Evolutionary conservation across 1,140 invertebrate species (phyloP), one percentile per base, ranked within the genome.

Genomic region (Ceratosolen solmsi): DNA sequence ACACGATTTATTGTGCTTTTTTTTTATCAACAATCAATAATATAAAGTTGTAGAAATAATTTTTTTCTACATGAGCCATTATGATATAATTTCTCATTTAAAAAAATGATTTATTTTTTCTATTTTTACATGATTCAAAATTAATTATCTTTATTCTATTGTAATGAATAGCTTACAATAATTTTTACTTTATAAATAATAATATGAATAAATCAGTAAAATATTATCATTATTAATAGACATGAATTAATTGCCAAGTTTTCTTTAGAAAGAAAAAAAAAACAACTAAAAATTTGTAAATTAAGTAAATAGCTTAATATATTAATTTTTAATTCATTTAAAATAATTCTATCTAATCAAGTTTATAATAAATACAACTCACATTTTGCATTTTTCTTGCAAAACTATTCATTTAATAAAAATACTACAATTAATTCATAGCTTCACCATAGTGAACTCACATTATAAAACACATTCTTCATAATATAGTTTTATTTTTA

Each of bases 331-430:
- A 41, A 27, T 65, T 63, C 33, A 54, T 68, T 75, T 54, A 51
- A 74, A 56, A 65, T 25, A 81, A 76, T 70, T n/a, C 73, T 82
- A 71, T 70, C 74, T 82, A 82, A 77, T 71, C 0, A 77, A 82
- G 51, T 82, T 49, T 70, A 71, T 38, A 76, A 74, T 77, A 76
- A 77, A 77, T 77, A 76, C 54, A 82, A 82, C 63, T 82, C 22
- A 77, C 15, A 11, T 36, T 84, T 84, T 70, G 51, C 79, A 79
- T 63, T 71, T 73, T 74, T 75, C 72, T 75, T 83, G 49, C 68
- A 79, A 82, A 85, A 78, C 84, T 82, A 82, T 75, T 68, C 79
- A 71, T 70, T 84, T 83, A 86, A 86, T 85, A 86, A 86, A 86
- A 84, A 86, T 83, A 77, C 76, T 84, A 83, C 25, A 75, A 60